Evolutionary conservation across 2,888 invertebrate genomes (phyloP), one percentile per base, ranked within the genome.

Genomic region (Blomia tropicalis): DNA sequence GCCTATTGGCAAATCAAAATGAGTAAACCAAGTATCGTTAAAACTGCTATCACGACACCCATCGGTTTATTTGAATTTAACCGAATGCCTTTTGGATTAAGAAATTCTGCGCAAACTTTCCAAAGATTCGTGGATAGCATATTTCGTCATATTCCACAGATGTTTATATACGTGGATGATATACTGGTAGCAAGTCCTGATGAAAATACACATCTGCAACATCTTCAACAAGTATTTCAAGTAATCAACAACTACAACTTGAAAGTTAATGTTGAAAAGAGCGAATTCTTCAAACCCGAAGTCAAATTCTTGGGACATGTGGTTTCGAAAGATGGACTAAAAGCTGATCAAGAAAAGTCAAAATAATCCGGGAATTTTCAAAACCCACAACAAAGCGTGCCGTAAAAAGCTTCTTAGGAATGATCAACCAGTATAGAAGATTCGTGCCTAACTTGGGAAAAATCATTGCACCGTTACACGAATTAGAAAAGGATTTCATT

Each of bases 71-170:
- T 70, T 59, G 71, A 75, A 62, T 73, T 72, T 61, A 59, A 68
- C 0, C 61, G 59, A 1, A 73, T 73, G 71, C 58, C 68, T 30
- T 74, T 74, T 29, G 74, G 74, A 1, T 67, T 75, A 0, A 53
- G 73, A 1, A 75, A 76, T 62, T 73, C 75, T 0, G 71, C 71
- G 1, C 72, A 75, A 65, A 72, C 73, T 0, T 75, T 60, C 29
- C 65, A 65, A 23, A 19, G 58, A 1, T 65, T 61, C 27, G 62
- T 63, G 11, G 61, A 63, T 22, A 41, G 59, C 11, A 43, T 63
- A 1, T 44, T 47, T 19, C 32, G 62, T n/a, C n/a, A n/a, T n/a
- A n/a, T n/a, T n/a, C n/a, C n/a, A n/a, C n/a, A n/a, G n/a, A n/a
- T n/a, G n/a, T n/a, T n/a, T n/a, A n/a, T n/a, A n/a, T 65, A 61